A percentile compares a stretch with the other conserved stretches of the same genome.
Conservation (phyloP, 1,140 invertebrate species). For the Drosophila obscura region DNA sequence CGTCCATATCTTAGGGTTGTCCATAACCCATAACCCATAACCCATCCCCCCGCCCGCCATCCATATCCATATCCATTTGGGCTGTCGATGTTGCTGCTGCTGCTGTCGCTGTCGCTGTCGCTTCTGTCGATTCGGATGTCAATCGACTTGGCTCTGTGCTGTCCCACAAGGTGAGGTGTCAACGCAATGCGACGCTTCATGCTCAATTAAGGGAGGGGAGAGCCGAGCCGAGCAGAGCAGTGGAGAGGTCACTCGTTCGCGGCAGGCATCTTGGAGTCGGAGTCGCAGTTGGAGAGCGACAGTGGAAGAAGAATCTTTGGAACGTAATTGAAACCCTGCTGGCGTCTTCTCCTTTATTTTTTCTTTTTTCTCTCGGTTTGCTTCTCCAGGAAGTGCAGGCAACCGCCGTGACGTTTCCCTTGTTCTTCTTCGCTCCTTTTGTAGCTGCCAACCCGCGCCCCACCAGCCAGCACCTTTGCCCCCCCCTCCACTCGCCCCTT, state of each 20-base stretch:
- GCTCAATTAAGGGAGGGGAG: slow-evolving; percentile 57
- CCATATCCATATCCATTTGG: slow-evolving; percentile 39
- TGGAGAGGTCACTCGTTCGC: slow-evolving; percentile 27
- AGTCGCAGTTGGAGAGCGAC: background rate
- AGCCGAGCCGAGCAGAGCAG: no score
- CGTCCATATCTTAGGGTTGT: slow-evolving; percentile 49
- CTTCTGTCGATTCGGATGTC: slow-evolving; percentile 25
- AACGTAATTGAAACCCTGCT: slow-evolving; percentile 62
- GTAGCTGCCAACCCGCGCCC: slow-evolving; percentile 16
- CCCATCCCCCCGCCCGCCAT: slow-evolving; percentile 6
- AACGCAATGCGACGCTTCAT: slow-evolving; percentile 62
- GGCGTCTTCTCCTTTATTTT: slow-evolving; percentile 21
- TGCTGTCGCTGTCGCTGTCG: slow-evolving; percentile 12
- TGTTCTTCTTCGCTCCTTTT: slow-evolving; percentile 40
- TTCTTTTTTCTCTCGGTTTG: background rate
- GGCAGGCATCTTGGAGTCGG: slow-evolving; percentile 17
- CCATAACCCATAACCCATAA: slow-evolving; percentile 20
- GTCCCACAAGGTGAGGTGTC: slow-evolving; percentile 64
- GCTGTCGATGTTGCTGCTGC: slow-evolving; percentile 13
- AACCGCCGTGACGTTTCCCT: slow-evolving; percentile 78
- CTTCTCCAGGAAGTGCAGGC: slow-evolving; percentile 66
- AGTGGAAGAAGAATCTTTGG: slow-evolving; percentile 27
- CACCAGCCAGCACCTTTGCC: slow-evolving; percentile 5
- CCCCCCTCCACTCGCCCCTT: no score
- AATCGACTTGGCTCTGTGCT: background rate